Evolutionary conservation across 2,888 invertebrate genomes (phyloP).

Genomic region (Tetragonisca angustula): DNA sequence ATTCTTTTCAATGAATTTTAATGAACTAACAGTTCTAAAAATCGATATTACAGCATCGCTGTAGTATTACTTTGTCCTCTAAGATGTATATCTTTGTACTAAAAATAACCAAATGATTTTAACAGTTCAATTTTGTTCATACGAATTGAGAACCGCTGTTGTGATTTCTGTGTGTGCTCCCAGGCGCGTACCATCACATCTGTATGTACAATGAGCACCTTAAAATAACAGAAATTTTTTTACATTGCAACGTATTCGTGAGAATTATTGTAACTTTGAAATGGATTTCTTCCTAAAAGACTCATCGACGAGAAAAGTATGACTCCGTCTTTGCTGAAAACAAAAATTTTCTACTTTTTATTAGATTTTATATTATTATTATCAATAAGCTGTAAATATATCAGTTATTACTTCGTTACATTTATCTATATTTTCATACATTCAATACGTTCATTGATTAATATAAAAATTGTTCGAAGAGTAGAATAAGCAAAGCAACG

Average conservation of each 20-base stretch:
- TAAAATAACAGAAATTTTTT: conserved; percentile 1
- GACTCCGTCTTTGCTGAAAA: neutral
- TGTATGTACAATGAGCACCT: neutral
- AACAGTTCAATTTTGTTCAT: neutral
- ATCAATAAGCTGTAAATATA: neutral
- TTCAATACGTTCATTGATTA: neutral
- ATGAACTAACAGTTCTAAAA: neutral
- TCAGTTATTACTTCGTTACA: neutral
- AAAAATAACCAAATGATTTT: neutral
- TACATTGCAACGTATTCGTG: neutral
- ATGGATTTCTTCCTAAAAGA: neutral
- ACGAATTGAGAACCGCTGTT: conserved; percentile 36
- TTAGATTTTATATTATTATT: neutral
- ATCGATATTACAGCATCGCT: neutral
- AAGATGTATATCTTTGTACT: neutral
- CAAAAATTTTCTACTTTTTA: neutral
- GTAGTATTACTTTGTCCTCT: neutral
- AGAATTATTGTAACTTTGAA: neutral
- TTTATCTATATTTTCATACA: neutral
- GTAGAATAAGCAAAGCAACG: neutral
- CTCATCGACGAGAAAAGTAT: neutral
- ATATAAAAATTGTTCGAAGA: neutral
- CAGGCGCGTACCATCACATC: conserved; percentile 27
- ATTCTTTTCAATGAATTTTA: neutral
- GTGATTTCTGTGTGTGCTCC: conserved; percentile 20